A percentile compares a stretch with the other conserved stretches of the same genome.
These are phyloP conservation scores for Ursus arctos DNA, from an alignment of 2,113 vertebrate species.

Conservation along the genomic window DNA sequence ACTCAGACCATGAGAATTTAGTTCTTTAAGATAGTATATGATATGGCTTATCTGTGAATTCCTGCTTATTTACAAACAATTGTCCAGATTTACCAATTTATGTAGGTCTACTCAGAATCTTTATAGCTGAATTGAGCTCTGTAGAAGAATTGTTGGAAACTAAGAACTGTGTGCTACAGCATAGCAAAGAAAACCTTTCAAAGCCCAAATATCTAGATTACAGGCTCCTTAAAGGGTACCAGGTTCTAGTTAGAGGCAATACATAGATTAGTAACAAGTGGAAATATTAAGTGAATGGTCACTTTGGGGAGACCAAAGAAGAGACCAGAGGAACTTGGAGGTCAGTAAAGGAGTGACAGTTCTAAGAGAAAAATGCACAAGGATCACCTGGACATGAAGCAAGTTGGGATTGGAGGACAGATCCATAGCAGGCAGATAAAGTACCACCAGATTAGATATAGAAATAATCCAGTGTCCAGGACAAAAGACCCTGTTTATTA, in stretches of 20 bases:
- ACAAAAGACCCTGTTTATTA: neutral
- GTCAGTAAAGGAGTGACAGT: neutral
- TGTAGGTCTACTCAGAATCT: neutral
- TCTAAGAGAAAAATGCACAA: neutral
- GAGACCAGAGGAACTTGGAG: neutral
- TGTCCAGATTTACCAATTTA: slow-evolving; percentile 1
- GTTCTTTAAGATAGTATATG: neutral
- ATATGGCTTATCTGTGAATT: neutral
- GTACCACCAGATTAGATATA: neutral
- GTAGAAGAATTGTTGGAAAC: neutral
- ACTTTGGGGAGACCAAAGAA: neutral
- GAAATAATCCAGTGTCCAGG: neutral
- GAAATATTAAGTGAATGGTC: neutral
- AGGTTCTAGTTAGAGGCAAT: neutral
- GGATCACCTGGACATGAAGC: neutral
- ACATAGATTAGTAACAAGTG: neutral
- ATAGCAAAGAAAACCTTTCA: neutral
- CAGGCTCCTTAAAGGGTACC: neutral
- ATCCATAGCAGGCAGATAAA: neutral
- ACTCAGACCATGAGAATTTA: neutral
- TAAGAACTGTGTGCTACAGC: neutral
- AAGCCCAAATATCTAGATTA: neutral
- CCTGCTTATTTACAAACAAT: slow-evolving; percentile 25
- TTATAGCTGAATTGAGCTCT: neutral
- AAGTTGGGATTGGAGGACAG: neutral